Percentiles rank a stretch among this genome's conserved stretches.
Conservation (phyloP, 2,113 vertebrate genomes). For the Sebastes fasciatus region DNA sequence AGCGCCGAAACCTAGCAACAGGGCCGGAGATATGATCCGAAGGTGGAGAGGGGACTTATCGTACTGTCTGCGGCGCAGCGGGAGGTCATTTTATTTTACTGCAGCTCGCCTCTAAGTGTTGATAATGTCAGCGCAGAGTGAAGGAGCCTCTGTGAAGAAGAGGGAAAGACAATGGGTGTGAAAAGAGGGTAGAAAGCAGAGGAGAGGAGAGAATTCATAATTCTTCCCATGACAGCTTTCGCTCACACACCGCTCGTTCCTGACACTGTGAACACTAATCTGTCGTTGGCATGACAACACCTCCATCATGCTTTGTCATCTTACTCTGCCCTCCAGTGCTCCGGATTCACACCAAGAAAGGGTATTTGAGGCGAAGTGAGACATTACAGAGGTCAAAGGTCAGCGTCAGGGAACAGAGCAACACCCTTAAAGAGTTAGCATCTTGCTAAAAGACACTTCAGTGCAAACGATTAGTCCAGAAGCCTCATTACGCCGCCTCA, state of each 20-base stretch:
- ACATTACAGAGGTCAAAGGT: constrained; percentile 27
- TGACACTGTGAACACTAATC: constrained; percentile 26
- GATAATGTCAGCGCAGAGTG: not conserved
- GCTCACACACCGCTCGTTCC: not conserved
- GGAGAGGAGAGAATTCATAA: not conserved
- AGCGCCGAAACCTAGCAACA: constrained; percentile 36
- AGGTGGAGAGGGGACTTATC: constrained; percentile 16
- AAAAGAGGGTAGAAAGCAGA: not conserved
- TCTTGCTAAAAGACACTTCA: not conserved
- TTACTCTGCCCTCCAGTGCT: constrained; percentile 1
- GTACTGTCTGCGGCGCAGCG: constrained; percentile 4
- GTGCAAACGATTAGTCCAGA: not conserved
- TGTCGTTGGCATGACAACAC: constrained; percentile 43
- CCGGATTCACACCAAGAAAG: constrained; percentile 19
- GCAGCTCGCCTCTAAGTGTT: constrained; percentile 2
- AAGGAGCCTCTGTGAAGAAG: not conserved
- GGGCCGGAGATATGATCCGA: constrained; percentile 13
- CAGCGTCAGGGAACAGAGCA: not conserved
- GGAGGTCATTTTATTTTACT: constrained; percentile 28
- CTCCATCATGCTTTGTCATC: constrained; percentile 30
- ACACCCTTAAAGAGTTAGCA: not conserved
- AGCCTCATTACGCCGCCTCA: not conserved
- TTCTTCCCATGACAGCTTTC: constrained; percentile 22
- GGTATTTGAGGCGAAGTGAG: constrained; percentile 4
- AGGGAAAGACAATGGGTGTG: too few species aligned